Evolutionary conservation across 2,797 vertebrate species (phyloP), one percentile per base, ranked within the genome.

Genomic region (Lepidocolaptes lacrymiger): DNA sequence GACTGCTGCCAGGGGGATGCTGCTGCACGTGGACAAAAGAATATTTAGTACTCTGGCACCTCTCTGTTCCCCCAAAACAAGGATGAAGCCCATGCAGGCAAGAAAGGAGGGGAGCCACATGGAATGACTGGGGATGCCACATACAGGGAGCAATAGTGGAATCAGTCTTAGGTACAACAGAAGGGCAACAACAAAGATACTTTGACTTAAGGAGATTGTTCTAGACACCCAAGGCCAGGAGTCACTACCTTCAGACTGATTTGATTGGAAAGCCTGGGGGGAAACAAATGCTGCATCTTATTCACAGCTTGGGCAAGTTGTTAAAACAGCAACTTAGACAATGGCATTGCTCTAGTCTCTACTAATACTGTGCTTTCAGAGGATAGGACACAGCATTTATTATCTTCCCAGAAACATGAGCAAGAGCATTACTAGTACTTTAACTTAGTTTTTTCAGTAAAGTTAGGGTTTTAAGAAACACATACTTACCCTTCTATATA

Each of bases 141-240:
- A 14, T 16, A 7, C n/a, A 48, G 14, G 5, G 1, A 71, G 7
- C 4, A 61, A 21, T 8, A 22, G n/a, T 12, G 41, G 17, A 22
- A 72, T 19, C 3, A 1, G 23, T 13, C n/a, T 32, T 4, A 1
- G 17, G 21, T 30, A 63, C 20, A 20, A 76, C 5, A 1, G 8
- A 34, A 69, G 6, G 14, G 39, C 37, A 64, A 13, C 3, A 16
- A 80, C n/a, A 49, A 58, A 64, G 14, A 16, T 16, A 3, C 22
- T 66, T 34, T 46, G 78, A n/a, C 51, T 66, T 44, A 66, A 71
- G 69, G 4, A 52, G 9, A 39, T 1, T 0, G 21, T 7, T 14
- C 34, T 17, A 7, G 17, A 23, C 2, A 10, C 6, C 12, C 18
- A 64, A 30, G 36, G 49, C 30, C 59, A 78, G 46, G 13, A 88